These are phyloP conservation scores for Neomorphus geoffroyi DNA, from an alignment of 2,797 vertebrate species.

Conservation along the genomic window DNA sequence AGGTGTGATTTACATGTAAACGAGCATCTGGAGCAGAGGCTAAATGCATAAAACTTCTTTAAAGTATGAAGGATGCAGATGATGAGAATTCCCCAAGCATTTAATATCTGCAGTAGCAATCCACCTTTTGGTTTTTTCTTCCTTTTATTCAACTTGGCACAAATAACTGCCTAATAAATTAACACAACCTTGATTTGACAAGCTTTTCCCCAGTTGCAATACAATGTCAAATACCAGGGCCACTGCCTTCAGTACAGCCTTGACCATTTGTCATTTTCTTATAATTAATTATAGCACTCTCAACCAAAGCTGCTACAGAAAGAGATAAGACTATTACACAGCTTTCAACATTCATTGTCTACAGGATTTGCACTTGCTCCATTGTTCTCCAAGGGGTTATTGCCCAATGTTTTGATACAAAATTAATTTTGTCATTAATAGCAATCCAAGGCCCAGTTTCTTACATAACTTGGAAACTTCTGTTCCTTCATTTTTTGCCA, in stretches of 20 bases:
- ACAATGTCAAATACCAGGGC: slow-evolving; percentile 45
- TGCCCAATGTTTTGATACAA: background rate
- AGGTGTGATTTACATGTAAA: background rate
- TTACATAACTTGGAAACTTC: background rate
- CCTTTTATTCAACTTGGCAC: background rate
- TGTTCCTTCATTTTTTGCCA: background rate
- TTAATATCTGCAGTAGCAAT: background rate
- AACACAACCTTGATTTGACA: slow-evolving; percentile 53
- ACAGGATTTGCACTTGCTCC: background rate
- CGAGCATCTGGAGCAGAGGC: background rate
- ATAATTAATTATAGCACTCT: slow-evolving; percentile 68
- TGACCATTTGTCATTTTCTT: slow-evolving; percentile 56
- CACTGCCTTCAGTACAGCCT: slow-evolving; percentile 23
- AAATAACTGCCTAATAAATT: slow-evolving; percentile 44
- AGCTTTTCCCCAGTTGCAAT: slow-evolving; percentile 24
- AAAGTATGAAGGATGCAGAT: background rate
- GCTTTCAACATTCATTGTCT: slow-evolving; percentile 5
- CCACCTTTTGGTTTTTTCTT: background rate
- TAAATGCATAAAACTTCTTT: background rate
- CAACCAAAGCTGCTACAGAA: slow-evolving; percentile 15
- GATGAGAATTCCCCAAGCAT: background rate
- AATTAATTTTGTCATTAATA: slow-evolving; percentile 5
- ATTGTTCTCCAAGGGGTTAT: background rate
- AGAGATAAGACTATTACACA: slow-evolving; percentile 44
- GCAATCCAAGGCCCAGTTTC: background rate